A percentile compares a stretch with the other conserved stretches of the same genome.
These are phyloP conservation scores for Drosophila tani DNA, from an alignment of 1,140 invertebrate species.

Conservation along the genomic window DNA sequence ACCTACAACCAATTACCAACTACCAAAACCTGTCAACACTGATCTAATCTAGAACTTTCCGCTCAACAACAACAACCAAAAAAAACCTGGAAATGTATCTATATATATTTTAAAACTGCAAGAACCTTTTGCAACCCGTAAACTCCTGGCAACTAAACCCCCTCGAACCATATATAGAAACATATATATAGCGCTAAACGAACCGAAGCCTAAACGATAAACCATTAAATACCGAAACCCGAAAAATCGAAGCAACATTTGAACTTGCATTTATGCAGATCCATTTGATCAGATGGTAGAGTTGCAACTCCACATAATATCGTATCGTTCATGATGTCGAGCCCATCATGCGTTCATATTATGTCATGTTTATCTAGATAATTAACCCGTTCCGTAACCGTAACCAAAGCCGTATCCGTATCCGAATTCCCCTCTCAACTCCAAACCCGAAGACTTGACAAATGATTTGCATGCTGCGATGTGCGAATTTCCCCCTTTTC, in stretches of 20 bases:
- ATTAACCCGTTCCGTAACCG: slow-evolving; percentile 30
- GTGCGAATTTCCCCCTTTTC: slow-evolving; percentile 37
- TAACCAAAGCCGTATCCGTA: slow-evolving; percentile 22
- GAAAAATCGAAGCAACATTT: slow-evolving; percentile 72
- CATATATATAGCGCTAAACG: slow-evolving; percentile 56
- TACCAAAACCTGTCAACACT: slow-evolving; percentile 36
- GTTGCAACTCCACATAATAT: slow-evolving; percentile 85
- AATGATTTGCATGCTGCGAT: slow-evolving; percentile 68
- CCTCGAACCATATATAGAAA: slow-evolving; percentile 43
- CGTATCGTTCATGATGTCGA: slow-evolving; percentile 74
- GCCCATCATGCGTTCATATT: slow-evolving; percentile 82
- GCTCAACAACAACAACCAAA: slow-evolving; percentile 29
- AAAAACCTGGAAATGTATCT: slow-evolving; percentile 39
- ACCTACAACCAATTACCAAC: slow-evolving; percentile 23
- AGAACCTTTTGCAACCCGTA: slow-evolving; percentile 67
- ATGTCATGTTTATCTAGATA: slow-evolving; percentile 64
- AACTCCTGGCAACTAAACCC: slow-evolving; percentile 65
- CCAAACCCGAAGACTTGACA: slow-evolving; percentile 11
- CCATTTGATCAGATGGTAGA: slow-evolving; percentile 84
- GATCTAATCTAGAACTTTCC: slow-evolving; percentile 48
- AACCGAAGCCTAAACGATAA: slow-evolving; percentile 55
- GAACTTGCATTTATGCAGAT: slow-evolving; percentile 82
- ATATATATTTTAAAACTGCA: slow-evolving; percentile 25
- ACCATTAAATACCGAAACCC: slow-evolving; percentile 44
- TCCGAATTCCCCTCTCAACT: neutral